Evolutionary conservation across 2,797 vertebrate genomes (phyloP).

Genomic region (Picus viridis): DNA sequence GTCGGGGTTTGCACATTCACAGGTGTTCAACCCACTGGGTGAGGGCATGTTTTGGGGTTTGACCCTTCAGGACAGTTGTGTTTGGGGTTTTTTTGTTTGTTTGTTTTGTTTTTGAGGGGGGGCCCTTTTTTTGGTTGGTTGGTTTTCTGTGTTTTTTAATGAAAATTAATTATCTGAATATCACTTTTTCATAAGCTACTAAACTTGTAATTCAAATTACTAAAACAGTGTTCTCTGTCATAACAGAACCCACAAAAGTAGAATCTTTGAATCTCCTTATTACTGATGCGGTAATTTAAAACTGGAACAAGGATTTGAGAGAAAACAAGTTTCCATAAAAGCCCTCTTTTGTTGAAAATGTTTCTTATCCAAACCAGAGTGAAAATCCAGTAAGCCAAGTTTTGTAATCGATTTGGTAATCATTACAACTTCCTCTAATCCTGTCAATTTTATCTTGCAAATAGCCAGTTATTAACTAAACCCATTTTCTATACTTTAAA

Average conservation of each 20-base stretch:
- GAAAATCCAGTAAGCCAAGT: background rate
- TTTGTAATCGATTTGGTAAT: background rate
- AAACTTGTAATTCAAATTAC: background rate
- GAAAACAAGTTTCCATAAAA: background rate
- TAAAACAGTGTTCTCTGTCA: background rate
- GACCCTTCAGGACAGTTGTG: too few relatives aligned
- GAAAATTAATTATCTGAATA: background rate
- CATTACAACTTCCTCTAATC: background rate
- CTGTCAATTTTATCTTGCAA: background rate
- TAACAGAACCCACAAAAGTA: background rate
- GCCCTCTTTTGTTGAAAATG: background rate
- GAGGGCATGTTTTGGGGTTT: too few relatives aligned
- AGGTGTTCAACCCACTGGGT: too few relatives aligned
- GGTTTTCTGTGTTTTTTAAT: background rate
- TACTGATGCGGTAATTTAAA: background rate
- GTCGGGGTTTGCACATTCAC: too few relatives aligned
- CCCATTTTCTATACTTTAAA: background rate
- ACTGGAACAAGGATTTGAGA: background rate
- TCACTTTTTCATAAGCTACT: background rate
- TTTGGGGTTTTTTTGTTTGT: too few relatives aligned
- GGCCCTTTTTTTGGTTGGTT: too few relatives aligned
- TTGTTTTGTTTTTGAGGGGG: too few relatives aligned
- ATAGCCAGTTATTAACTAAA: background rate
- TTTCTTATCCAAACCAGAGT: background rate
- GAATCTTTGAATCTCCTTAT: background rate